Percentiles rank a stretch among this genome's conserved stretches.
Evolutionary conservation across 2,113 vertebrate species (phyloP).

Genomic region (Edolisoma coerulescens): DNA sequence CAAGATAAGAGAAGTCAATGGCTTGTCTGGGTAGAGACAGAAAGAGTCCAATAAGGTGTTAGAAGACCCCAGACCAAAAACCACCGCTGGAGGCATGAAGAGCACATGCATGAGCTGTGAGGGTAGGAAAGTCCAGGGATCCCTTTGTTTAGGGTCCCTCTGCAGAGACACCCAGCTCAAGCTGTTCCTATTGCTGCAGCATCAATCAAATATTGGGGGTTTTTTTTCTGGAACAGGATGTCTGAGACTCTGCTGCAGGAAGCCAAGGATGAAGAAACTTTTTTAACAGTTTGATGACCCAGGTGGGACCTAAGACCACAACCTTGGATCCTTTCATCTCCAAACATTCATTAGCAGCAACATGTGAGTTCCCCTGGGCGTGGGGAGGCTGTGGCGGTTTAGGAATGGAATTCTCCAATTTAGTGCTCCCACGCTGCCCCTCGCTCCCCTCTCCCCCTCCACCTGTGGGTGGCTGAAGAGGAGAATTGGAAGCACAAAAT

Average conservation of each 20-base stretch:
- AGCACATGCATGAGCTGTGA: fast-evolving
- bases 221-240: too few species aligned
- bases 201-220: fast-evolving
- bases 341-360: background rate
- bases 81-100: background rate
- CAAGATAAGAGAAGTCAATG: background rate
- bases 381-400: background rate
- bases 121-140: background rate
- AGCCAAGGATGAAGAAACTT: background rate
- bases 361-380: fast-evolving
- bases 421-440: background rate
- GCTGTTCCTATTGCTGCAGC: background rate
- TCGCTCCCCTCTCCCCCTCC: background rate
- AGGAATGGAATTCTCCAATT: background rate
- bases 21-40: background rate
- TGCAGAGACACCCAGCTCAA: background rate
- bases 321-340: background rate
- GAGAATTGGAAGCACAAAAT: background rate
- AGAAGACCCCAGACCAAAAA: background rate
- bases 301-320: background rate
- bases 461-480: background rate
- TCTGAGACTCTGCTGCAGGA: background rate
- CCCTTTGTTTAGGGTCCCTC: background rate
- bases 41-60: background rate
- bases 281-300: background rate